Conservation (phyloP, 1,140 invertebrate species). For the Augochlora pura region DNA sequence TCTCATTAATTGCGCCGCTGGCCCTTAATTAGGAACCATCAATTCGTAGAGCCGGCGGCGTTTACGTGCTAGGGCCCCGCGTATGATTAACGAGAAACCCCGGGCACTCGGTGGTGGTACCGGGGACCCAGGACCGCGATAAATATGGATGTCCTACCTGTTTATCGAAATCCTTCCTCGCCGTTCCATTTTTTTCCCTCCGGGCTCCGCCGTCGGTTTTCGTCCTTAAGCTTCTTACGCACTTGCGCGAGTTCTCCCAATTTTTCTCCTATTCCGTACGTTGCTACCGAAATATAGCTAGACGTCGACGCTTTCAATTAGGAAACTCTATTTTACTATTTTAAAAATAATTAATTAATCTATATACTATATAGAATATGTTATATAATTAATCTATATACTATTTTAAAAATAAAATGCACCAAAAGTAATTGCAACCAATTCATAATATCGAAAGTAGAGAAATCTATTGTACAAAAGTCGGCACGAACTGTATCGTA, state of each 20-base stretch:
- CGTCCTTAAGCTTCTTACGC: not conserved
- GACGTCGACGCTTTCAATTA: too few relatives aligned
- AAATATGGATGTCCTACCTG: conserved; percentile 54
- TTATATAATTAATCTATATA: too few relatives aligned
- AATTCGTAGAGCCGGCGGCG: conserved; percentile 65
- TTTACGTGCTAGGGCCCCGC: conserved; percentile 47
- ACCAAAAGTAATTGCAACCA: too few relatives aligned
- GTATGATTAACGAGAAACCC: conserved; percentile 64
- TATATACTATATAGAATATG: too few relatives aligned
- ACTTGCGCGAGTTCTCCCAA: not conserved
- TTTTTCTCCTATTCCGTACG: too few relatives aligned
- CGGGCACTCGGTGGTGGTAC: conserved; percentile 55
- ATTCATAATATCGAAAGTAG: too few relatives aligned
- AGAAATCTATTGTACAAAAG: too few relatives aligned
- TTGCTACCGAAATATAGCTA: too few relatives aligned
- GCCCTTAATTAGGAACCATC: conserved; percentile 78
- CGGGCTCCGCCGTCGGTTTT: not conserved
- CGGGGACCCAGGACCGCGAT: conserved; percentile 53
- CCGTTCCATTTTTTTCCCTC: conserved; percentile 3
- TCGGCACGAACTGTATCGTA: too few relatives aligned
- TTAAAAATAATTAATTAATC: too few relatives aligned
- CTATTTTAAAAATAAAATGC: too few relatives aligned
- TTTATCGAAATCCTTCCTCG: conserved; percentile 50
- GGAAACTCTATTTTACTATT: too few relatives aligned
- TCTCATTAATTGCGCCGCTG: conserved; percentile 75